These are phyloP conservation scores for Monarcha castaneiventris DNA, from an alignment of 2,113 vertebrate species.

Conservation along the genomic window DNA sequence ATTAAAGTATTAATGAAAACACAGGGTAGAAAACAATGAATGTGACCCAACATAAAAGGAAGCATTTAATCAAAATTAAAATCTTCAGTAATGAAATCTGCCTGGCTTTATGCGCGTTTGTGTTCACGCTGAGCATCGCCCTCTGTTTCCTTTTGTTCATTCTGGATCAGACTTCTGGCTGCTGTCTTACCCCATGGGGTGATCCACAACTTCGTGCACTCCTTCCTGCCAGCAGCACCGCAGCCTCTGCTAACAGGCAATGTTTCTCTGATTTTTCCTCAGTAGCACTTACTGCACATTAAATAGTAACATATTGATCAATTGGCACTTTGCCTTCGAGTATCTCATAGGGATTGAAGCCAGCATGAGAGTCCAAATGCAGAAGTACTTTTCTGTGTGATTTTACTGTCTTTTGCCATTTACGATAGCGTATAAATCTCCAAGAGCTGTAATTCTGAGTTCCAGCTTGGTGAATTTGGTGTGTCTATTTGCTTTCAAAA, in stretches of 20 bases:
- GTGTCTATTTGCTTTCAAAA: background rate
- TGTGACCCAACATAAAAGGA: background rate
- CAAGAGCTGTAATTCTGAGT: background rate
- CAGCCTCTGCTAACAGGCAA: background rate
- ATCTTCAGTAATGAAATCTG: constrained; percentile 51
- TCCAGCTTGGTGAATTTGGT: background rate
- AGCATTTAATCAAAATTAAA: constrained; percentile 51
- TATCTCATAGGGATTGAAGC: background rate
- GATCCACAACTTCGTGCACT: background rate
- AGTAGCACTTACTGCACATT: constrained; percentile 11
- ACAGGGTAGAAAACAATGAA: background rate
- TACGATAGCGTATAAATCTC: background rate
- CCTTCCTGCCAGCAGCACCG: background rate
- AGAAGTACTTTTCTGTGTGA: background rate
- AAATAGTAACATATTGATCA: constrained; percentile 39
- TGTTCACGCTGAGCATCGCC: background rate
- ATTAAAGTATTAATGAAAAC: constrained; percentile 44
- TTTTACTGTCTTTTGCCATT: constrained; percentile 24
- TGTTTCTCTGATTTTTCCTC: constrained; percentile 26
- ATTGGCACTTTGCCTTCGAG: background rate
- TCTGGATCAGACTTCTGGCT: constrained; percentile 23
- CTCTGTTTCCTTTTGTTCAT: constrained; percentile 38
- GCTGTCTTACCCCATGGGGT: background rate
- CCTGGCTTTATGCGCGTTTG: background rate
- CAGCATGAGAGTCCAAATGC: background rate